Base-by-base conservation (phyloP, 2,797 vertebrate genomes). In the Karalla daura region DNA sequence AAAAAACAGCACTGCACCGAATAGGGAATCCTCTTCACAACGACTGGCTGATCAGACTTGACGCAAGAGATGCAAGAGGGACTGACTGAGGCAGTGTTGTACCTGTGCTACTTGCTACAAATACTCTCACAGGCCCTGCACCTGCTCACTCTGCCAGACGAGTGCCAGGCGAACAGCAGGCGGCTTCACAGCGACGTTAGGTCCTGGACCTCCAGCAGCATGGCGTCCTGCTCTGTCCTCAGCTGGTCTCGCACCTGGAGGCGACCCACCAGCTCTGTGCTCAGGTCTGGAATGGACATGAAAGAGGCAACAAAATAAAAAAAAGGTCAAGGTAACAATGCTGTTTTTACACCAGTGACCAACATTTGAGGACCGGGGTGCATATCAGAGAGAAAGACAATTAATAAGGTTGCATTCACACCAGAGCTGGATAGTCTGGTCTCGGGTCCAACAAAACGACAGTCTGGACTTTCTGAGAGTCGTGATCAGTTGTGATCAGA, bases 171-270 rank as follows among this genome's bases (percentile, higher is more conserved):
- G 12, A 10, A 43, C 7, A 21, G 13, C 4, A 0, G 4, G 23
- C 15, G 1, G 35, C 5, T 20, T 89, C 83, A 88, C 35, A 92
- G 75, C 1, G 92, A 91, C 1, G 91, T 94, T 78, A 94, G 81
- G 21, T 94, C 93, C 76, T 94, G 92, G 27, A 94, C 90, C 83
- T 94, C 93, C 80, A 94, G 81, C 78, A 94, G 86, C 91, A 94
- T 92, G 78, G 93, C 93, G 5, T 95, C 93, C 82, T 94, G 93
- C 80, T 94, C 92, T 0, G 92, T 95, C 76, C 91, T 94, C 76
- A 94, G 83, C 80, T 94, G 92, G 85, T 94, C 93, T 24, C 94
- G 82, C 27, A 90, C 80, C 54, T 93, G 90, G 3, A 95, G 93
- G 17, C 84, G 87, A n/a, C 87, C 87, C 70, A 95, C 94, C 55